Percentiles rank a stretch among this genome's conserved stretches.
Evolutionary conservation across 2,888 invertebrate genomes (phyloP).

Genomic region (Hirtodrosophila trivittata): DNA sequence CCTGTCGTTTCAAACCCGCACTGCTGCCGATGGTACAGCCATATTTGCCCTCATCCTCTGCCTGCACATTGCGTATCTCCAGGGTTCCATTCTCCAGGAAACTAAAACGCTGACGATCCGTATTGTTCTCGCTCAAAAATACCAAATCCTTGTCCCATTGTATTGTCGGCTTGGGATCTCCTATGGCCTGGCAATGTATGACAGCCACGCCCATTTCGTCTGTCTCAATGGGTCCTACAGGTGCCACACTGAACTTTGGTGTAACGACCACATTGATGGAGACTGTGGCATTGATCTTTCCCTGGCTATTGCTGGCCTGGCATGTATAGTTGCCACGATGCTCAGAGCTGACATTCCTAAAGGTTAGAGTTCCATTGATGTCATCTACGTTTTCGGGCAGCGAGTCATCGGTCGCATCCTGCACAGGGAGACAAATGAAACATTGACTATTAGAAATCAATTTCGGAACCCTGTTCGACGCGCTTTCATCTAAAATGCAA

Average conservation of each 20-base stretch:
- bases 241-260: slow-evolving; percentile 90
- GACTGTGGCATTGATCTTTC: slow-evolving; percentile 92
- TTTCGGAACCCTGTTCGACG: slow-evolving; percentile 45
- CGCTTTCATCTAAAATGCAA: slow-evolving; percentile 69
- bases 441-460: slow-evolving; percentile 57
- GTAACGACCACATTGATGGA: slow-evolving; percentile 93
- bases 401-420: slow-evolving; percentile 86
- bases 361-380: slow-evolving; percentile 93
- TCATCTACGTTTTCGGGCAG: slow-evolving; percentile 92
- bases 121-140: slow-evolving; percentile 83
- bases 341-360: slow-evolving; percentile 90
- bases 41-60: slow-evolving; percentile 93
- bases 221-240: slow-evolving; percentile 91
- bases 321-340: slow-evolving; percentile 94
- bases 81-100: slow-evolving; percentile 93
- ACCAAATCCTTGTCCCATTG: slow-evolving; percentile 95
- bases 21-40: slow-evolving; percentile 98
- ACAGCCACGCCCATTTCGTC: slow-evolving; percentile 88
- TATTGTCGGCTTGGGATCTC: slow-evolving; percentile 94
- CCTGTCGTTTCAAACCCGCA: slow-evolving; percentile 93
- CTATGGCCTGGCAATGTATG: slow-evolving; percentile 93
- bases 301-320: slow-evolving; percentile 90
- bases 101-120: slow-evolving; percentile 85
- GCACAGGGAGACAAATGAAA: slow-evolving; percentile 33
- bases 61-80: slow-evolving; percentile 89